Conservation (phyloP, 2,888 invertebrate species). For the Xanthorhoe designata region DNA sequence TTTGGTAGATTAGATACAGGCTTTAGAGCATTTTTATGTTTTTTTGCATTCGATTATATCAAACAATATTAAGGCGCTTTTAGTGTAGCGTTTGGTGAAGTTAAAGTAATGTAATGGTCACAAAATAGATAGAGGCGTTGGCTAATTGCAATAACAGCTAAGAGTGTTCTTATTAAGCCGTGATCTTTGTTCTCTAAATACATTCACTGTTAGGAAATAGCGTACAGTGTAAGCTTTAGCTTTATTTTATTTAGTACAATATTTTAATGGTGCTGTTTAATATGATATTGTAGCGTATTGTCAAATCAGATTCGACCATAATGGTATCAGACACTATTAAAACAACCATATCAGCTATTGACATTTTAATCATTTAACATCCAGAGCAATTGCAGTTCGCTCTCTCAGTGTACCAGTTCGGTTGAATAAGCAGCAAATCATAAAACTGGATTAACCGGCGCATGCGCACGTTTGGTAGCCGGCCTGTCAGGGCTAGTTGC, state of each 20-base stretch:
- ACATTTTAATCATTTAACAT: constrained; percentile 25
- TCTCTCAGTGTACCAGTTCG: constrained; percentile 24
- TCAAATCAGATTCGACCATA: constrained; percentile 5
- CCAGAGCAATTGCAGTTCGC: constrained; percentile 22
- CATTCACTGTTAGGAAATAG: not conserved
- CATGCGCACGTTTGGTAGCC: constrained; percentile 42
- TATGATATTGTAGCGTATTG: not conserved
- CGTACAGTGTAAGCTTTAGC: not conserved
- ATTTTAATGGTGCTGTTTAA: not conserved
- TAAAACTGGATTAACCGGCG: constrained; percentile 44
- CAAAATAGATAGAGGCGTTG: no score
- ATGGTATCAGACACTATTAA: constrained; percentile 11
- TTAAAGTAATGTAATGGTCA: no score
- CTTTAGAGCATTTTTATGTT: not conserved
- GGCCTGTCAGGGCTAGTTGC: constrained; percentile 47
- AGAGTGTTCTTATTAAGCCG: no score
- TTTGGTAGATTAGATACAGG: constrained; percentile 3
- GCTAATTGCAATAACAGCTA: no score
- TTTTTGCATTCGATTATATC: not conserved
- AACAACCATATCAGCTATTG: constrained; percentile 14
- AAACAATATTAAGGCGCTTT: not conserved
- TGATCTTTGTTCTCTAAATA: no score
- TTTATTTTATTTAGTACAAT: not conserved
- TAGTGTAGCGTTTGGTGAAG: no score
- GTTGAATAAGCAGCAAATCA: constrained; percentile 46